A percentile compares a stretch with the other conserved stretches of the same genome.
These are phyloP conservation scores for Fopius arisanus DNA, from an alignment of 1,140 invertebrate species.

Conservation along the genomic window DNA sequence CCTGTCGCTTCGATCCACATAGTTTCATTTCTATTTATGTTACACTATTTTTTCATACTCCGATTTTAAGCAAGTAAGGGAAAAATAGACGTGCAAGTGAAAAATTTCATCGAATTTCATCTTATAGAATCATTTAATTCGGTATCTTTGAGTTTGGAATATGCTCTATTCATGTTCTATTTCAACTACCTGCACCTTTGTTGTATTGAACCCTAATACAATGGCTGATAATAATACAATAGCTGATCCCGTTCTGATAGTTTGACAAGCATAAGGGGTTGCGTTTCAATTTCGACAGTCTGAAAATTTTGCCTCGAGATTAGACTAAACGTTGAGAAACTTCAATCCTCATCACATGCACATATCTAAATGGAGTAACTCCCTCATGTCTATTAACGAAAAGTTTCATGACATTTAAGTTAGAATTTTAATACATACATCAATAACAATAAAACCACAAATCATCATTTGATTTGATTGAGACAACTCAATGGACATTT, in stretches of 20 bases:
- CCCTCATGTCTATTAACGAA: constrained; percentile 33
- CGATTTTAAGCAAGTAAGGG: neutral
- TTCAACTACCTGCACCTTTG: neutral
- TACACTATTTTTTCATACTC: neutral
- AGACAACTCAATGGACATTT: too few species aligned
- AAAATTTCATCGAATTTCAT: neutral
- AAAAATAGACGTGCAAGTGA: neutral
- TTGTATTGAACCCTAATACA: constrained; percentile 2
- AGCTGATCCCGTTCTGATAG: neutral
- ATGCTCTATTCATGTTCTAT: neutral
- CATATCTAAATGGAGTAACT: constrained; percentile 18
- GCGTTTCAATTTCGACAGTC: constrained; percentile 52
- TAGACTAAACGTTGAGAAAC: constrained; percentile 29
- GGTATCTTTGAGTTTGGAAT: neutral
- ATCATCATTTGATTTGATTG: too few species aligned
- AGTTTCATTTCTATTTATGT: neutral
- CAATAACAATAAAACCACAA: too few species aligned
- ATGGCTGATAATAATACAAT: too few species aligned
- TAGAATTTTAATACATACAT: neutral
- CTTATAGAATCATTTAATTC: neutral
- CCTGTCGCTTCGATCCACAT: constrained; percentile 25
- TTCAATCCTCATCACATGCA: constrained; percentile 45
- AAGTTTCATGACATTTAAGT: constrained; percentile 28
- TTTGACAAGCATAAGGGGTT: constrained; percentile 36
- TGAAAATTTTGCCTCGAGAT: constrained; percentile 37